Evolutionary conservation across 2,888 invertebrate species (phyloP).

Genomic region (Chrysopilus asiliformis): DNA sequence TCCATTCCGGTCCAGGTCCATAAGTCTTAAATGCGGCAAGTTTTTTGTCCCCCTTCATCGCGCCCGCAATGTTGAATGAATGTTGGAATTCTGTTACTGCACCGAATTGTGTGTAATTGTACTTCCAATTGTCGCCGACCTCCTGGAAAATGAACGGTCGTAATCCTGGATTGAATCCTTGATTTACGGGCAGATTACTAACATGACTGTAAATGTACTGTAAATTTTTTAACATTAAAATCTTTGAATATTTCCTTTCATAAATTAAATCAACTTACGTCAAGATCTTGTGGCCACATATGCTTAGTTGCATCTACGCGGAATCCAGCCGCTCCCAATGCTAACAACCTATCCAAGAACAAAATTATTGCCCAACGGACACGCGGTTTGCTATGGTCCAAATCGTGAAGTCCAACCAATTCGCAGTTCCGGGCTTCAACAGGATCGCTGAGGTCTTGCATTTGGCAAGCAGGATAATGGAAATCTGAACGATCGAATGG

Average conservation of each 20-base stretch:
- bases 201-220: slow-evolving; percentile 4
- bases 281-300: slow-evolving; percentile 11
- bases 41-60: slow-evolving; percentile 36
- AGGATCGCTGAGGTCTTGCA: slow-evolving; percentile 2
- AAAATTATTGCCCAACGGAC: slow-evolving; percentile 4
- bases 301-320: slow-evolving; percentile 8
- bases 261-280: background rate
- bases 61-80: slow-evolving; percentile 21
- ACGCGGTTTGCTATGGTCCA: slow-evolving; percentile 3
- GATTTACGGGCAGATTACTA: background rate
- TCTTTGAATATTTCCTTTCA: background rate
- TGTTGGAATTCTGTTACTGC: slow-evolving; percentile 54
- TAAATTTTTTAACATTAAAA: background rate
- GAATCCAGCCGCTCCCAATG: slow-evolving; percentile 7
- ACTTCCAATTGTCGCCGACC: slow-evolving; percentile 25
- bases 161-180: background rate
- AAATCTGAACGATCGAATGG: slow-evolving; percentile 5
- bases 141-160: slow-evolving; percentile 9
- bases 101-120: slow-evolving; percentile 43
- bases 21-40: slow-evolving; percentile 39
- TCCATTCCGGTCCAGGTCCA: slow-evolving; percentile 45
- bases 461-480: slow-evolving; percentile 2
- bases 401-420: slow-evolving; percentile 4
- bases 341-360: slow-evolving; percentile 3
- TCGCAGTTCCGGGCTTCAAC: slow-evolving; percentile 3